These are phyloP conservation scores for Cinclus mexicanus DNA, from an alignment of 2,113 vertebrate genomes.

Conservation along the genomic window DNA sequence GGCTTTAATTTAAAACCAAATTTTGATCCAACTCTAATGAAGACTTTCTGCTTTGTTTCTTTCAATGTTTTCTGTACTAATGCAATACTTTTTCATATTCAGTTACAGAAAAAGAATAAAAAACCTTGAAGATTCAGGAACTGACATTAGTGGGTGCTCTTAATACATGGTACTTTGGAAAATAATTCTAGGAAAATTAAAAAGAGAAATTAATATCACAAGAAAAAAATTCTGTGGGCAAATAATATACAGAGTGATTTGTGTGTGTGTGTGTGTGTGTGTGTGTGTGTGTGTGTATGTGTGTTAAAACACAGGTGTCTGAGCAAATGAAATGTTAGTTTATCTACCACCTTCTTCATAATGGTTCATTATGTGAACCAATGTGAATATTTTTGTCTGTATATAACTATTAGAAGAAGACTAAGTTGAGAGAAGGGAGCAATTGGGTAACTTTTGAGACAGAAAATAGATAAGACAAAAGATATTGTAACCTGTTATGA, in stretches of 20 bases:
- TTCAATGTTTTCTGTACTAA: background rate
- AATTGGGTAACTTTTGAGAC: background rate
- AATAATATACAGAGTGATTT: background rate
- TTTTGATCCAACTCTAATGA: background rate
- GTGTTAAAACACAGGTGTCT: background rate
- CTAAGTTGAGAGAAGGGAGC: background rate
- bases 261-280: no score
- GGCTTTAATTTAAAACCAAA: background rate
- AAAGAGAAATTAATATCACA: background rate
- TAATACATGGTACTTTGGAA: background rate
- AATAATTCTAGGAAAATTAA: background rate
- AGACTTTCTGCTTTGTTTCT: background rate
- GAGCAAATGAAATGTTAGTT: background rate
- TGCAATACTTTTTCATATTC: background rate
- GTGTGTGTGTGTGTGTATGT: no score
- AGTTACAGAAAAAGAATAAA: background rate
- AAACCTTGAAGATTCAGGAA: background rate
- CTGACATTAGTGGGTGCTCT: background rate
- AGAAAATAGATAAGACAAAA: background rate
- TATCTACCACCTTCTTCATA: background rate
- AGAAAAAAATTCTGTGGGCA: background rate
- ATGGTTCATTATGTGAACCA: background rate
- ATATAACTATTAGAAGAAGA: background rate
- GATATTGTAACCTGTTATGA: background rate
- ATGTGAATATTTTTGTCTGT: background rate